A percentile compares a stretch with the other conserved stretches of the same genome.
Conservation (phyloP, 2,888 invertebrate genomes). For the Metellina segmentata region DNA sequence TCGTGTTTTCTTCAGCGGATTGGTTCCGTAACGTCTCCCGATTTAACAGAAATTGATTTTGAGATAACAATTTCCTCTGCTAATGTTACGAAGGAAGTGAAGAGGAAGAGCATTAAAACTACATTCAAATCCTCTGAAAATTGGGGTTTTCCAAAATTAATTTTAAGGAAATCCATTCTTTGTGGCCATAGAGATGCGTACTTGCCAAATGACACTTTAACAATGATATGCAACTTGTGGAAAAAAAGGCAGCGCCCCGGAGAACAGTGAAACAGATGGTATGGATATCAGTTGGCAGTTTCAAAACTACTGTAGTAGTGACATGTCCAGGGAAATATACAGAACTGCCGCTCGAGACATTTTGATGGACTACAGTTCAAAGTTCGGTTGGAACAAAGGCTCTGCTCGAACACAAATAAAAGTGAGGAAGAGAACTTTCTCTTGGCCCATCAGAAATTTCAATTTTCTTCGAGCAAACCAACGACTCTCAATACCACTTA, state of each 20-base stretch:
- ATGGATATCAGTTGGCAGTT: no score
- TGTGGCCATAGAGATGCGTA: not conserved
- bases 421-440: not conserved
- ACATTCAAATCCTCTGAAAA: no score
- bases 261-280: no score
- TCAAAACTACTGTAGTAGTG: no score
- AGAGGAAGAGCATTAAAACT: not conserved
- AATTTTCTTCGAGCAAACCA: not conserved
- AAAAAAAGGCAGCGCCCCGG: not conserved
- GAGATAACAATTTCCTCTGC: not conserved
- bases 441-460: slow-evolving; percentile 24
- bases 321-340: no score
- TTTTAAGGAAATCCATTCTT: not conserved
- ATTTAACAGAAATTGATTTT: not conserved
- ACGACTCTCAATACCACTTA: not conserved
- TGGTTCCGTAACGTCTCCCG: not conserved
- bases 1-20: not conserved
- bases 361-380: not conserved
- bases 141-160: no score
- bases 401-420: not conserved
- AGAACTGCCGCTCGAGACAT: not conserved
- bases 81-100: not conserved
- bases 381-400: not conserved
- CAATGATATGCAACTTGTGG: not conserved
- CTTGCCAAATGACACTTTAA: not conserved